phyloP scores from a whole-genome alignment of 1,140 invertebrate genomes.

The Ceratitis capitata region DNA sequence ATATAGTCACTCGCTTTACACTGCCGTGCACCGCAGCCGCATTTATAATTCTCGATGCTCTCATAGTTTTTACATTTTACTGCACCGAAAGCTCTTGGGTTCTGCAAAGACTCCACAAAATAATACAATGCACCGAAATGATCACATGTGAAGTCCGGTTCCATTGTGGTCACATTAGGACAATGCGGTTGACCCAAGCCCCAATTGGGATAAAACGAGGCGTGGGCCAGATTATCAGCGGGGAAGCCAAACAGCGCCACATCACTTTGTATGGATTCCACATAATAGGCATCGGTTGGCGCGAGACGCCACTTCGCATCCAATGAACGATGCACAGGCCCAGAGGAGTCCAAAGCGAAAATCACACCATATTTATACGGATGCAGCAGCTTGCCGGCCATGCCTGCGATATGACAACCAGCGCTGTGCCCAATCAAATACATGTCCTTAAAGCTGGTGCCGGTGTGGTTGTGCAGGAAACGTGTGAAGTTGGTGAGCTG shows the following conservation, averaged over 20 bases:
- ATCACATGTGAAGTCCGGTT: constrained; percentile 54
- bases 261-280: constrained; percentile 76
- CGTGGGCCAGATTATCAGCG: constrained; percentile 66
- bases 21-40: constrained; percentile 11
- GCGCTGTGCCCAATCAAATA: constrained; percentile 65
- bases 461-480: constrained; percentile 49
- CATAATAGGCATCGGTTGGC: constrained; percentile 69
- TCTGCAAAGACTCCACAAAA: constrained; percentile 58
- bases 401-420: constrained; percentile 65
- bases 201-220: constrained; percentile 70
- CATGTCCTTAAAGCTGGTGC: constrained; percentile 49
- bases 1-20: constrained; percentile 40
- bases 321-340: constrained; percentile 57
- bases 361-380: constrained; percentile 51
- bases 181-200: constrained; percentile 67
- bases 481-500: constrained; percentile 55
- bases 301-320: constrained; percentile 64
- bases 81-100: constrained; percentile 42
- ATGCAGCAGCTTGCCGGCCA: constrained; percentile 54
- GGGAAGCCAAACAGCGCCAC: constrained; percentile 66
- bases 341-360: constrained; percentile 67
- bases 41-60: constrained; percentile 40
- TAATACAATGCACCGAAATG: constrained; percentile 62
- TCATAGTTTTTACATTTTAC: constrained; percentile 42
- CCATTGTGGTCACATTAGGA: constrained; percentile 44